Conservation (phyloP, 2,888 invertebrate genomes). For the Apotomis capreana region DNA sequence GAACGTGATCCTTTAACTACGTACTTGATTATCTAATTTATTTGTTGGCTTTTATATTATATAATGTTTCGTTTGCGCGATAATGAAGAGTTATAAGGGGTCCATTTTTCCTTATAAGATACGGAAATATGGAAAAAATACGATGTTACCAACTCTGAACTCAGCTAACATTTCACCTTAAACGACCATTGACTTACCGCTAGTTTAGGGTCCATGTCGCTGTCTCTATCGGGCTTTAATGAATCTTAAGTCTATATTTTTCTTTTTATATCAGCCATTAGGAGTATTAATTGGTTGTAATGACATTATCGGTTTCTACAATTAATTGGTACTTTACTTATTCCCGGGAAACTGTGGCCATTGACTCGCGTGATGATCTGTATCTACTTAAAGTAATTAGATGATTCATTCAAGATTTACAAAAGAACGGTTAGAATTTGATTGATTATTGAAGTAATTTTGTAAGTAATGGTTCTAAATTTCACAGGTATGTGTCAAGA, state of each 20-base stretch:
- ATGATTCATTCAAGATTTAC: neutral
- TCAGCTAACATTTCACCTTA: neutral
- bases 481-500: no score
- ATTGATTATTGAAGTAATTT: no score
- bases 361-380: neutral
- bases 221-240: constrained; percentile 8
- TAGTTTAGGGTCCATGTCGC: constrained; percentile 29
- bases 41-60: no score
- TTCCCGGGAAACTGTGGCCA: neutral
- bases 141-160: no score
- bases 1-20: no score
- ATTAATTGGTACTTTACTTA: constrained; percentile 2
- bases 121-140: neutral
- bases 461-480: no score
- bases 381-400: neutral
- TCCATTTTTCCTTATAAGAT: neutral
- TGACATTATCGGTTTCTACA: constrained; percentile 9
- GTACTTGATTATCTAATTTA: no score
- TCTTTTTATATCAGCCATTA: constrained; percentile 31
- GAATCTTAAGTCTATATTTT: constrained; percentile 1
- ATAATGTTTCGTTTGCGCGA: no score
- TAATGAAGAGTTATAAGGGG: no score
- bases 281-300: constrained; percentile 19
- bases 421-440: neutral
- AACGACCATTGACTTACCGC: constrained; percentile 4